phyloP scores from a whole-genome alignment of 2,797 vertebrate species.

The Peromyscus attwateri region DNA sequence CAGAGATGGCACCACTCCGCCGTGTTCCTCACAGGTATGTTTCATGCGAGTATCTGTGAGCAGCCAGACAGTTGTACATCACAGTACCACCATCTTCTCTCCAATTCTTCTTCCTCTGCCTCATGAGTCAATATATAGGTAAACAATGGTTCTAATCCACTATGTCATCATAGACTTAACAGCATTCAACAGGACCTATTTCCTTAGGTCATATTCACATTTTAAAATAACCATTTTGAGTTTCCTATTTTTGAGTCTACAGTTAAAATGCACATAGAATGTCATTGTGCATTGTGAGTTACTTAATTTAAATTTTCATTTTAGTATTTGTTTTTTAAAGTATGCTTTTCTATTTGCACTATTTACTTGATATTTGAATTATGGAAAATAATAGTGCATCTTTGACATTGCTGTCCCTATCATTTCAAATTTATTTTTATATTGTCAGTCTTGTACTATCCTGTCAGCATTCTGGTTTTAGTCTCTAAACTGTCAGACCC shows the following conservation, averaged over 20 bases:
- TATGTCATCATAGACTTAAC: conserved; percentile 16
- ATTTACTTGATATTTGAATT: conserved; percentile 54
- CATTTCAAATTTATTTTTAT: conserved; percentile 70
- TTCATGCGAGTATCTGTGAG: conserved; percentile 45
- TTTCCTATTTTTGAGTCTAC: conserved; percentile 18
- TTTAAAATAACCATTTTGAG: conserved; percentile 49
- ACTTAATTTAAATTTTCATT: neutral
- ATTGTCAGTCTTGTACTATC: conserved; percentile 41
- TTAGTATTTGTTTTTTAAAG: conserved; percentile 46
- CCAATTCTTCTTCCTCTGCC: conserved; percentile 34
- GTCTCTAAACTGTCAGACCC: conserved; percentile 55
- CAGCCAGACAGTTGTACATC: conserved; percentile 45
- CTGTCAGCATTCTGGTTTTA: conserved; percentile 48
- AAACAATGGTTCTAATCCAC: conserved; percentile 56
- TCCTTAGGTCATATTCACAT: conserved; percentile 54
- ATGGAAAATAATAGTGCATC: conserved; percentile 5
- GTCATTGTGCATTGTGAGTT: neutral
- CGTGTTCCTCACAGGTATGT: neutral
- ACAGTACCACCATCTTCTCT: conserved; percentile 33
- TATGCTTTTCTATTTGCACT: conserved; percentile 46
- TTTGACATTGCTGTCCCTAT: conserved; percentile 42
- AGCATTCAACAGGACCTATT: neutral
- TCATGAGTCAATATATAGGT: conserved; percentile 45
- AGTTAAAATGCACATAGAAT: conserved; percentile 31
- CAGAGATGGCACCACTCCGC: neutral